phyloP scores from a whole-genome alignment of 1,140 invertebrate species.

The Halyomorpha halys region DNA sequence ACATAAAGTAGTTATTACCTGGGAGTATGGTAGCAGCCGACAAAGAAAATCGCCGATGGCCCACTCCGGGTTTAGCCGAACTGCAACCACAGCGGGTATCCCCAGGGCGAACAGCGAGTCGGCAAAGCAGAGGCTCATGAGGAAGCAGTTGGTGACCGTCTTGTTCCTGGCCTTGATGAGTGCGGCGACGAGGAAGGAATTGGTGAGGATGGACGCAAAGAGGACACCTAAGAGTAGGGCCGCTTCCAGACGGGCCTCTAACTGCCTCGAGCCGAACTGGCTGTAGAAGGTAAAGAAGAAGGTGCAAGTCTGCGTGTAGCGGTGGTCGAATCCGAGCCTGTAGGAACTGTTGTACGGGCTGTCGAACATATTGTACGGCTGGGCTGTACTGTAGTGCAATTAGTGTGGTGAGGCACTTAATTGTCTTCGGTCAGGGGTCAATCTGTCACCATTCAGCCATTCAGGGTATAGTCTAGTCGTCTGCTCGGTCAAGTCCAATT shows the following conservation, averaged over 20 bases:
- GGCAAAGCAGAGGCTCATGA: constrained; percentile 55
- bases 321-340: constrained; percentile 34
- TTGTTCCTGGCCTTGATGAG: constrained; percentile 40
- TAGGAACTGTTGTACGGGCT: constrained; percentile 35
- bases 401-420: too few relatives aligned
- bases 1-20: too few relatives aligned
- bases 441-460: too few relatives aligned
- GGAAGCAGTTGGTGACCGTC: constrained; percentile 64
- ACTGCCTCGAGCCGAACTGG: constrained; percentile 38
- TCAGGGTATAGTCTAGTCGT: too few relatives aligned
- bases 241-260: constrained; percentile 34
- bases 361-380: constrained; percentile 17
- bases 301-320: constrained; percentile 38
- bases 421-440: too few relatives aligned
- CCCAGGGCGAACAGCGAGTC: constrained; percentile 50
- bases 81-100: constrained; percentile 44
- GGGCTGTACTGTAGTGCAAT: too few relatives aligned
- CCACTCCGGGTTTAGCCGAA: constrained; percentile 43
- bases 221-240: constrained; percentile 37
- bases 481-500: too few relatives aligned
- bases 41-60: constrained; percentile 43
- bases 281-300: constrained; percentile 46
- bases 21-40: constrained; percentile 45
- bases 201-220: constrained; percentile 37
- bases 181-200: constrained; percentile 38